Evolutionary conservation across 2,113 vertebrate species (phyloP), one percentile per base, ranked within the genome.

Genomic region (Cyanoderma ruficeps): DNA sequence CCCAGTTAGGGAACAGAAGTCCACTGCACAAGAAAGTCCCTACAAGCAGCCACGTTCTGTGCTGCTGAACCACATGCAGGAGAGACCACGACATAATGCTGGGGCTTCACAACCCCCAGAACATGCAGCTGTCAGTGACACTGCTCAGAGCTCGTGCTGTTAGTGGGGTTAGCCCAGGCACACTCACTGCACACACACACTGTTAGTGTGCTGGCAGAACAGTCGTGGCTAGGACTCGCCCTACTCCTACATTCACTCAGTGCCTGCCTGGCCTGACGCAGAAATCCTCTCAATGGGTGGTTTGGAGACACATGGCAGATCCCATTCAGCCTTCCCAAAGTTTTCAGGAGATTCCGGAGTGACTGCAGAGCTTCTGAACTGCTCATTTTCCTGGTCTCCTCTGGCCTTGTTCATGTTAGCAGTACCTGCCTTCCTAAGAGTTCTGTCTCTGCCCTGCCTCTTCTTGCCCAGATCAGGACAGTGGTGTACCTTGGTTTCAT

Each of bases 191-290:
- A 94, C 96, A 89, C 96, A 95, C 46, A 81, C 64, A 28, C 64
- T 20, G 60, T 90, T 87, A 95, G 65, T 27, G 72, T 9, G 4
- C 69, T 49, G 41, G 47, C 79, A 87, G 9, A 84, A 76, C 53
- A 83, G 70, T 90, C 91, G 69, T 16, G 67, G 90, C 75, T 37
- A 80, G 89, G 87, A 93, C 41, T 41, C 1, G 4, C 60, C 39
- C 94, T 81, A 21, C 81, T 95, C 68, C 85, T 70, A 60, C 89
- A 50, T 88, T 88, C 89, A 92, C 63, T 81, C 83, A 41, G 64
- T 39, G 98, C 99, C 98, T 99, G 99, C 99, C 97, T 99, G 99
- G 98, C 99, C 98, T 31, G 99, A 99, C 1, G 99, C 98, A 88
- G 99, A 99, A 95, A 99, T 98, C 96, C 99, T 97, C 97, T 99